These are phyloP conservation scores for Oscheius sp. DNA, from an alignment of 2,888 invertebrate genomes.

Conservation along the genomic window DNA sequence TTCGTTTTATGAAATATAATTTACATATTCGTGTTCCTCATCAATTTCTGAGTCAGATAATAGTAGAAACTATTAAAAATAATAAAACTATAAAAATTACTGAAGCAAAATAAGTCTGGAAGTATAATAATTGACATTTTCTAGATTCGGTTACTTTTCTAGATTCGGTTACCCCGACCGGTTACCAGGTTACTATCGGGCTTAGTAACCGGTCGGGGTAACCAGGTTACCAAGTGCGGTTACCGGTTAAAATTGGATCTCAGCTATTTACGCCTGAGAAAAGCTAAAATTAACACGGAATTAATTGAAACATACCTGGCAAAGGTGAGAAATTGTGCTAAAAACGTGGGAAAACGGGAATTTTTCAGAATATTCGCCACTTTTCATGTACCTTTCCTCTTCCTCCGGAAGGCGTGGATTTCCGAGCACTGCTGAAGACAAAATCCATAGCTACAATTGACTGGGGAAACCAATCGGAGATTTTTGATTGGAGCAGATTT, in stretches of 20 bases:
- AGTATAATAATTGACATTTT: too few species aligned
- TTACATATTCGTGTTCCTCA: too few species aligned
- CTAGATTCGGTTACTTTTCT: too few species aligned
- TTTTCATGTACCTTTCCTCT: background rate
- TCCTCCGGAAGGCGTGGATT: background rate
- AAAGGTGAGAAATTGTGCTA: constrained; percentile 5
- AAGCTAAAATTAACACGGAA: background rate
- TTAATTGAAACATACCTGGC: background rate
- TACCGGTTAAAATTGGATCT: background rate
- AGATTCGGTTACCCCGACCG: too few species aligned
- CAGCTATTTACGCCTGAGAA: background rate
- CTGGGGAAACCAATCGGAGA: background rate
- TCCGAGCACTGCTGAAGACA: background rate
- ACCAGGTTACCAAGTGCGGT: too few species aligned
- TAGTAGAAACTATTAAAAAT: too few species aligned
- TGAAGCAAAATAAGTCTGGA: too few species aligned
- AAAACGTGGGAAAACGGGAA: background rate
- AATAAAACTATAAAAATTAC: too few species aligned
- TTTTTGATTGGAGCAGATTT: background rate
- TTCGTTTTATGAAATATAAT: too few species aligned
- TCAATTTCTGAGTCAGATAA: too few species aligned
- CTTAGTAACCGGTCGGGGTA: too few species aligned
- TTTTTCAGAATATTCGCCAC: constrained; percentile 6
- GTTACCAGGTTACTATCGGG: too few species aligned
- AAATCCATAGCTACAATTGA: constrained; percentile 8